phyloP scores from a whole-genome alignment of 2,888 invertebrate genomes.

The Odontothrips loti region DNA sequence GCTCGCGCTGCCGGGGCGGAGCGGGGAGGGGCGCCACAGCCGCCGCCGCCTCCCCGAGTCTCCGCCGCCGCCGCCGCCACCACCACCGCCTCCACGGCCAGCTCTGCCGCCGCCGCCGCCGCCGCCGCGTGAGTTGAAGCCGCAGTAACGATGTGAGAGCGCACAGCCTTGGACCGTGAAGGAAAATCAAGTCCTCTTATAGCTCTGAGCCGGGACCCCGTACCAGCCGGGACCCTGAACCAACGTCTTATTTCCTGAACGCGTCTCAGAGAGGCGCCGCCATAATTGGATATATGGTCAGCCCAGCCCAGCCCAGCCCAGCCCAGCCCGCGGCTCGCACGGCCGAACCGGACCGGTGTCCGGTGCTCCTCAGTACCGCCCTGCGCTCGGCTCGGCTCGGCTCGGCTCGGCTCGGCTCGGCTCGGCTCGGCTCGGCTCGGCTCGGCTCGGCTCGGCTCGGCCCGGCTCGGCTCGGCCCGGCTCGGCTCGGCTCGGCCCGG shows the following conservation, averaged over 20 bases:
- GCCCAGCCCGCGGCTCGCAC: too few species aligned
- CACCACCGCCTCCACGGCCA: background rate
- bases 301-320: background rate
- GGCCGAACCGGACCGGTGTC: too few species aligned
- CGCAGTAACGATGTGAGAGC: slow-evolving; percentile 19
- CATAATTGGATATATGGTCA: slow-evolving; percentile 25
- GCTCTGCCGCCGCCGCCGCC: background rate
- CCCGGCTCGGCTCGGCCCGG: too few species aligned
- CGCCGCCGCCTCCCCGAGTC: background rate
- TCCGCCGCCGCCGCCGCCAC: background rate
- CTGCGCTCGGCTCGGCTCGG: too few species aligned
- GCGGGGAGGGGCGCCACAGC: background rate
- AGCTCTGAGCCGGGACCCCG: background rate
- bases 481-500: too few species aligned
- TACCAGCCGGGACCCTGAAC: background rate
- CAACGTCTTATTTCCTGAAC: slow-evolving; percentile 25
- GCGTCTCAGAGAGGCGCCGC: background rate
- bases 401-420: too few species aligned
- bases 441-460: too few species aligned
- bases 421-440: too few species aligned
- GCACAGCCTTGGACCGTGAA: slow-evolving; percentile 1
- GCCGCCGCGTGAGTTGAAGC: slow-evolving; percentile 4
- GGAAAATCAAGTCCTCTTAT: slow-evolving; percentile 15
- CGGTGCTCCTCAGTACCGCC: too few species aligned
- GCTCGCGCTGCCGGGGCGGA: background rate